Percentiles rank a stretch among this genome's conserved stretches.
These are phyloP conservation scores for Eupithecia abbreviata DNA, from an alignment of 2,888 invertebrate species.

Conservation along the genomic window DNA sequence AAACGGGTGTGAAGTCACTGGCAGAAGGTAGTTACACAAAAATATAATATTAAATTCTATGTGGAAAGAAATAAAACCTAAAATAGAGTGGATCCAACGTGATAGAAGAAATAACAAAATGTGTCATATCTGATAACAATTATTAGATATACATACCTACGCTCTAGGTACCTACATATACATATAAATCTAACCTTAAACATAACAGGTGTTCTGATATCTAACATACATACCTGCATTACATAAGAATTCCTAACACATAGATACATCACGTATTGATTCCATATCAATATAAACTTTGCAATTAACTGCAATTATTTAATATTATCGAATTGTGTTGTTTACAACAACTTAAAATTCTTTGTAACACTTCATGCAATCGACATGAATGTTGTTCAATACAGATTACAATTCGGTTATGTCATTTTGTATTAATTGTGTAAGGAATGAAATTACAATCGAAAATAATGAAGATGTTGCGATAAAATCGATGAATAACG, in stretches of 20 bases:
- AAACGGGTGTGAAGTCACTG: not conserved
- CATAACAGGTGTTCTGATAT: constrained; percentile 37
- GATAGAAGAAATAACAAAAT: constrained; percentile 1
- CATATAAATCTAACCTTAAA: constrained; percentile 36
- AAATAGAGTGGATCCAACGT: not conserved
- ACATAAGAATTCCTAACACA: constrained; percentile 37
- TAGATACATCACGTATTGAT: constrained; percentile 41
- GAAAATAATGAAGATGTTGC: constrained; percentile 29
- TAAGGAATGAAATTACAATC: constrained; percentile 34
- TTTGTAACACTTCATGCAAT: constrained; percentile 43
- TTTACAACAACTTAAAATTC: constrained; percentile 40
- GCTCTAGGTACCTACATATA: not conserved
- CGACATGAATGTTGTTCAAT: constrained; percentile 38
- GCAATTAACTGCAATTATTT: constrained; percentile 28
- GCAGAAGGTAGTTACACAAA: not conserved
- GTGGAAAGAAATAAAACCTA: not conserved
- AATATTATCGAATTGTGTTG: constrained; percentile 26
- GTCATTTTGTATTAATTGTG: constrained; percentile 46
- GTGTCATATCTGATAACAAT: constrained; percentile 7
- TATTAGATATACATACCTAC: not conserved
- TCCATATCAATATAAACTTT: constrained; percentile 37
- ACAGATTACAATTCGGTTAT: constrained; percentile 46
- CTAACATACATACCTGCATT: constrained; percentile 26
- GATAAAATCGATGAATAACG: constrained; percentile 29
- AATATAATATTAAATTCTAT: not conserved